These are phyloP conservation scores for Theonella swinhoei DNA, from an alignment of 37 sponge, comb jelly and placozoan species.

Conservation along the genomic window DNA sequence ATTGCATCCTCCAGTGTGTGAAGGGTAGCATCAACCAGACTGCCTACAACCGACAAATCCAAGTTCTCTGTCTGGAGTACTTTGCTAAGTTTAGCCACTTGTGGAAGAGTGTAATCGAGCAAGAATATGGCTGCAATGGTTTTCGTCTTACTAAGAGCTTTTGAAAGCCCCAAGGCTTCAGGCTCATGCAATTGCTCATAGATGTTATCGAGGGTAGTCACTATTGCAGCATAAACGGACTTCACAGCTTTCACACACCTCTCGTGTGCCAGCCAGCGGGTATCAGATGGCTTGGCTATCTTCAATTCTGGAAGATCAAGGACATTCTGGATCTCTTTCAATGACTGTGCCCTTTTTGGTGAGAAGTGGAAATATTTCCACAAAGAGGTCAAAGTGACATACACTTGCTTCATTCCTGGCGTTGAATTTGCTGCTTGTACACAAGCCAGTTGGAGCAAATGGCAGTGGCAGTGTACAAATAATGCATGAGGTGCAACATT, in stretches of 20 bases:
- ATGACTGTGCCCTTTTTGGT: constrained; percentile 49
- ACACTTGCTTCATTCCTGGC: constrained; percentile 53
- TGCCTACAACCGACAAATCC: constrained; percentile 65
- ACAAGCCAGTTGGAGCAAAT: constrained; percentile 62
- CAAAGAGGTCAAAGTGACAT: constrained; percentile 45
- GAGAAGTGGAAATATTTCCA: constrained; percentile 59
- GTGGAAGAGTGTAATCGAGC: constrained; percentile 60
- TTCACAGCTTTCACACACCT: constrained; percentile 52
- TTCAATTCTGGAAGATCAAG: constrained; percentile 67
- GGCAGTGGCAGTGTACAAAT: constrained; percentile 57
- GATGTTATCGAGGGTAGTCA: constrained; percentile 32
- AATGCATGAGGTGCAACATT: constrained; percentile 53
- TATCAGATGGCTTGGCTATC: constrained; percentile 64
- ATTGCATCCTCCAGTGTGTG: constrained; percentile 74
- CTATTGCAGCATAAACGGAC: constrained; percentile 42
- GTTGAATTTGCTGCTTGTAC: constrained; percentile 66
- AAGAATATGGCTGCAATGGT: constrained; percentile 58
- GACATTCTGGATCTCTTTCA: constrained; percentile 55
- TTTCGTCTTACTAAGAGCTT: constrained; percentile 44
- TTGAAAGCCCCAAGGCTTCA: constrained; percentile 66
- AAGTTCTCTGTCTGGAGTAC: constrained; percentile 65
- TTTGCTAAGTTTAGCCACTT: constrained; percentile 68
- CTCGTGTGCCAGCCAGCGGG: constrained; percentile 74
- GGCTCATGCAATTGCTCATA: constrained; percentile 62
- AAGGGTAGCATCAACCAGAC: constrained; percentile 70